phyloP scores from a whole-genome alignment of 53 echinoderm and acorn worm genomes.

The Actinopyga echinites region DNA sequence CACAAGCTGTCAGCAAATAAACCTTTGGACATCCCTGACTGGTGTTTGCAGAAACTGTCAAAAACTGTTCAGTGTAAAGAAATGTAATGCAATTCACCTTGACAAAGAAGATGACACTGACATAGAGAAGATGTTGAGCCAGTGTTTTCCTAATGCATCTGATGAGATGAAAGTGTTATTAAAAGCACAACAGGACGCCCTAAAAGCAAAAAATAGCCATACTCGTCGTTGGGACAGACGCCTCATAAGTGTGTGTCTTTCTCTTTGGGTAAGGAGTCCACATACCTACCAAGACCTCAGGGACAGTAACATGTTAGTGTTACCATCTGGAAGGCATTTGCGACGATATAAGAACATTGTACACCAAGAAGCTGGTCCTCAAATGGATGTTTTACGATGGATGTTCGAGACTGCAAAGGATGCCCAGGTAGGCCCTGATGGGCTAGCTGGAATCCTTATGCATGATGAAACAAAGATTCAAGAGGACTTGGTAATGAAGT shows the following conservation, averaged over 20 bases:
- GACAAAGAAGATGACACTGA: slow-evolving; percentile 22
- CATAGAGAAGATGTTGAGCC: slow-evolving; percentile 7
- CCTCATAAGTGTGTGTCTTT: slow-evolving; percentile 1
- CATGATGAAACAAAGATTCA: slow-evolving; percentile 40
- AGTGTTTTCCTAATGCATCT: background rate
- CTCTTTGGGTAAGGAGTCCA: slow-evolving; percentile 28
- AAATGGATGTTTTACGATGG: slow-evolving; percentile 21
- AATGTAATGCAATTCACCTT: background rate
- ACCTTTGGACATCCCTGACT: background rate
- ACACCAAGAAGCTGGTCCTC: background rate
- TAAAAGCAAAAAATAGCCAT: background rate
- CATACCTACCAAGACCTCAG: slow-evolving; percentile 7
- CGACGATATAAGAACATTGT: slow-evolving; percentile 30
- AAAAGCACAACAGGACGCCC: slow-evolving; percentile 14
- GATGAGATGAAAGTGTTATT: slow-evolving; percentile 25
- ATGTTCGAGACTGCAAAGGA: slow-evolving; percentile 19
- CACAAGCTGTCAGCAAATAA: background rate
- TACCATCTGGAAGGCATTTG: slow-evolving; percentile 36
- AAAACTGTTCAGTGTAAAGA: background rate
- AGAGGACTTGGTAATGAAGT: slow-evolving; percentile 26
- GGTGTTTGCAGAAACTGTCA: background rate
- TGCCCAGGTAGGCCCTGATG: background rate
- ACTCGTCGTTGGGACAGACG: slow-evolving; percentile 27
- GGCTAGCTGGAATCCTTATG: background rate
- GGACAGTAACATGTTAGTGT: background rate